phyloP scores from a whole-genome alignment of 2,113 vertebrate species.

The Lota lota region DNA sequence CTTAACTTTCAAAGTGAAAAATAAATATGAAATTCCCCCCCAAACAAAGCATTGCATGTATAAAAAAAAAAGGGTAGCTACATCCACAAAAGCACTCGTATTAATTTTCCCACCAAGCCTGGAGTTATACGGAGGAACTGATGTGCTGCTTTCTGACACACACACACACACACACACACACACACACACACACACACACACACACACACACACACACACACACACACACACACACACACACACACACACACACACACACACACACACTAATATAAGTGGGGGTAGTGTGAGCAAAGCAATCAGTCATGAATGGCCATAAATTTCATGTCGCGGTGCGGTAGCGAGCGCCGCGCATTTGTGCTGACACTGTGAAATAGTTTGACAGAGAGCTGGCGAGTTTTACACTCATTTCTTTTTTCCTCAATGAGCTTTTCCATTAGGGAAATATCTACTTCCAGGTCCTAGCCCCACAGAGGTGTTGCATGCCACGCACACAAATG shows the following conservation, averaged over 20 bases:
- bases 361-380: conserved; percentile 71
- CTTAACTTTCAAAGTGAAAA: too few relatives aligned
- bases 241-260: not conserved
- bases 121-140: too few relatives aligned
- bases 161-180: not conserved
- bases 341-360: conserved; percentile 54
- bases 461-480: conserved; percentile 19
- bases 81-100: too few relatives aligned
- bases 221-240: not conserved
- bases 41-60: too few relatives aligned
- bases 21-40: too few relatives aligned
- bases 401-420: conserved; percentile 57
- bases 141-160: not conserved
- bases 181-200: not conserved
- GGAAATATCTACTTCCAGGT: conserved; percentile 44
- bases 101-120: too few relatives aligned
- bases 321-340: conserved; percentile 59
- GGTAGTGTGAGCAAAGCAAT: conserved; percentile 63
- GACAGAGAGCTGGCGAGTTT: conserved; percentile 56
- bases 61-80: too few relatives aligned
- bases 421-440: conserved; percentile 69
- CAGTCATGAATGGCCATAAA: conserved; percentile 70
- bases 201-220: not conserved
- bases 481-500: conserved; percentile 1
- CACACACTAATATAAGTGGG: conserved; percentile 31